Evolutionary conservation across 2,113 vertebrate species (phyloP), one percentile per base, ranked within the genome.

Genomic region (Cebidichthys violaceus): DNA sequence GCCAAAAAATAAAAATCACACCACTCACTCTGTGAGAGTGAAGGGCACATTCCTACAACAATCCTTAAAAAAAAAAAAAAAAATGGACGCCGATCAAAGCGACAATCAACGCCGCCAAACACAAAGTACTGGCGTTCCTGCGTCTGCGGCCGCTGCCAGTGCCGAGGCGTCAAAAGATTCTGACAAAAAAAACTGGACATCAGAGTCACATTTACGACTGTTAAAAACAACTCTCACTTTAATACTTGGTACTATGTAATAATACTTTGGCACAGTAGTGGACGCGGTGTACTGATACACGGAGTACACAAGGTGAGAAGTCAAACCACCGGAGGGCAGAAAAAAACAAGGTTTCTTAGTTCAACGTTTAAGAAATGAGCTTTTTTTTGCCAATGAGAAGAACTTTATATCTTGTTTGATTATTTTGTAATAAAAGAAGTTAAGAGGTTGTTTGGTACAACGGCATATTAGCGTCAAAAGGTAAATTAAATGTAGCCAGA

Each of bases 1-100:
- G 91, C 90, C 89, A 89, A 10, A 57, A n/a, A 43, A 11, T 1
- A 84, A 47, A 78, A n/a, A n/a, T n/a, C 84, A 70, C 82, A 81
- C 59, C 90, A 87, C 85, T 64, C 87, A 54, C 79, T 60, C 33
- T 6, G 83, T 6, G 70, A 52, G 52, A 81, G 75, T 62, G 83
- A 81, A 77, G 77, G 79, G 88, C 87, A 79, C 31, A 79, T 71
- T 79, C 74, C 39, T 33, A 66, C 82, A 87, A 77, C 70, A 77
- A 55, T 61, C 64, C 77, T 79, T 55, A 67, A n/a, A 52, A 11
- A 14, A 13, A 10, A n/a, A 55, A 57, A 0, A 84, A 77, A 74
- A 71, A 41, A 67, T 65, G 82, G 85, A 74, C n/a, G 55, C 24
- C n/a, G 24, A 76, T 86, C 71, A 80, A 67, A 88, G 61, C 5